These are phyloP conservation scores for Myotis davidii DNA, from an alignment of 2,113 vertebrate genomes.

Conservation along the genomic window DNA sequence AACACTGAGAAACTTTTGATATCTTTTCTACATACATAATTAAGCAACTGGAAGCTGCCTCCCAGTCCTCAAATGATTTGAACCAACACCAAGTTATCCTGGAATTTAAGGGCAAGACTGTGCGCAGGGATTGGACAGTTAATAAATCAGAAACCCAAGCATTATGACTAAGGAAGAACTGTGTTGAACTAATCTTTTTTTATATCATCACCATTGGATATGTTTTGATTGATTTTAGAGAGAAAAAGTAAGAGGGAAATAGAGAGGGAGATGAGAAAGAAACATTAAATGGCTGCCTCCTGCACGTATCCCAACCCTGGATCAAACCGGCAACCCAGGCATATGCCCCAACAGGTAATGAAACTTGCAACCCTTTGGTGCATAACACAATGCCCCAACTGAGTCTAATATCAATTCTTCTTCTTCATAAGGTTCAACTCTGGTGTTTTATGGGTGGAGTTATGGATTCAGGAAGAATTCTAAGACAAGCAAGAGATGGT, in stretches of 20 bases:
- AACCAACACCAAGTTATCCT: not conserved
- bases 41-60: constrained; percentile 42
- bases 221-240: not conserved
- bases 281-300: not conserved
- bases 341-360: not conserved
- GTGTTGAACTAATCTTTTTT: not conserved
- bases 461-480: not conserved
- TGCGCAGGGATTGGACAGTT: not conserved
- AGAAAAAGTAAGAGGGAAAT: not conserved
- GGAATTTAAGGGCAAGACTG: not conserved
- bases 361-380: not conserved
- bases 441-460: not conserved
- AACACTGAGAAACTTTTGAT: constrained; percentile 38
- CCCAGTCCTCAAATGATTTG: constrained; percentile 8
- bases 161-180: not conserved
- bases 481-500: not conserved
- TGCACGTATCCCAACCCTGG: not conserved
- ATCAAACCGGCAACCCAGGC: not conserved
- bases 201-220: not conserved
- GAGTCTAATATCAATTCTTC: not conserved
- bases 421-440: not conserved
- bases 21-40: constrained; percentile 48
- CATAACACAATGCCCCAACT: not conserved
- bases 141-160: not conserved
- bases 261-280: not conserved